phyloP scores from a whole-genome alignment of 2,113 vertebrate genomes.

The Carettochelys insculpta region DNA sequence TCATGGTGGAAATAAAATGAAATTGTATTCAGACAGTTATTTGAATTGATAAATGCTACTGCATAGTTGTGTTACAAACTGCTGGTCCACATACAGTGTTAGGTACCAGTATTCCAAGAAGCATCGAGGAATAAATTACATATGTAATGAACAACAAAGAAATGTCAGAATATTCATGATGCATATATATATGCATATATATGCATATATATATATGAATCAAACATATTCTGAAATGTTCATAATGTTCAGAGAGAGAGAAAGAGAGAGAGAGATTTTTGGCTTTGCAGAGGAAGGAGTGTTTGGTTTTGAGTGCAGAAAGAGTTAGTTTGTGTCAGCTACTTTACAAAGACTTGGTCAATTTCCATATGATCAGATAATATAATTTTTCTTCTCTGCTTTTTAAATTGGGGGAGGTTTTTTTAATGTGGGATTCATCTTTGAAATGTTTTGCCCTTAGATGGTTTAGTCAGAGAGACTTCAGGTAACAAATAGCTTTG shows the following conservation, averaged over 20 bases:
- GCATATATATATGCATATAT: too few species aligned
- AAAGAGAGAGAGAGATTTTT: constrained; percentile 3
- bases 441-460: not conserved
- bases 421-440: not conserved
- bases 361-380: not conserved
- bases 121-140: not conserved
- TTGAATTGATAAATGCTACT: not conserved
- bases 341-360: not conserved
- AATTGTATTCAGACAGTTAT: not conserved
- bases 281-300: not conserved
- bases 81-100: not conserved
- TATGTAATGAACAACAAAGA: not conserved
- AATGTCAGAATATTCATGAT: not conserved
- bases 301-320: constrained; percentile 27
- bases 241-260: too few species aligned
- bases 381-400: not conserved
- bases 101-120: not conserved
- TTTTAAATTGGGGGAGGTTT: not conserved
- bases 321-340: not conserved
- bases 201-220: too few species aligned
- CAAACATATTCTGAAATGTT: too few species aligned
- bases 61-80: not conserved
- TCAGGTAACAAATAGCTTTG: not conserved
- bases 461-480: not conserved
- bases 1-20: constrained; percentile 4